A percentile compares a stretch with the other conserved stretches of the same genome.
Conservation (phyloP, 1,140 invertebrate genomes). For the Pemphigus obesinymphae region DNA sequence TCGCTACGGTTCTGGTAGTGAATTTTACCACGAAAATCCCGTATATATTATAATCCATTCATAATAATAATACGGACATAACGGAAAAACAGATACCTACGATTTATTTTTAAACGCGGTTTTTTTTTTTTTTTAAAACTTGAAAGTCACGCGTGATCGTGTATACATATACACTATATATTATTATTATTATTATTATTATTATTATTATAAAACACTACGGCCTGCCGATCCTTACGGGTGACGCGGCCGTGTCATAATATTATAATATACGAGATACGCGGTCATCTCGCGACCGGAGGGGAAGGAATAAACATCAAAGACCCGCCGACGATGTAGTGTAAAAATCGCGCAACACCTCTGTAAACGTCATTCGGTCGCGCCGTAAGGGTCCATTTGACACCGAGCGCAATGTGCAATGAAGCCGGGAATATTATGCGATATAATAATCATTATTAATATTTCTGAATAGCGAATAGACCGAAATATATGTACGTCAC, state of each 20-base stretch:
- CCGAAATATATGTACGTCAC: no score
- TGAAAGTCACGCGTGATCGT: neutral
- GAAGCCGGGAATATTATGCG: neutral
- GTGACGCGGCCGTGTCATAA: neutral
- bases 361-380: neutral
- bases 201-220: no score
- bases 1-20: no score
- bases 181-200: no score
- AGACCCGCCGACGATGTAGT: neutral
- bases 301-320: neutral
- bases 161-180: no score
- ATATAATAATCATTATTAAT: neutral
- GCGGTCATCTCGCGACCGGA: neutral
- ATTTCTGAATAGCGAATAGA: neutral
- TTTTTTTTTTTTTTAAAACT: neutral
- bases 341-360: conserved; percentile 25
- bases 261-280: no score
- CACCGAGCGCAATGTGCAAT: neutral
- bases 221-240: neutral
- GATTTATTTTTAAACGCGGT: neutral
- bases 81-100: no score
- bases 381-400: conserved; percentile 5
- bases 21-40: no score
- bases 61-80: no score
- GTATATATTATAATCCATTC: no score